phyloP scores from a whole-genome alignment of 2,113 vertebrate species.

The Chaetodon trifascialis region DNA sequence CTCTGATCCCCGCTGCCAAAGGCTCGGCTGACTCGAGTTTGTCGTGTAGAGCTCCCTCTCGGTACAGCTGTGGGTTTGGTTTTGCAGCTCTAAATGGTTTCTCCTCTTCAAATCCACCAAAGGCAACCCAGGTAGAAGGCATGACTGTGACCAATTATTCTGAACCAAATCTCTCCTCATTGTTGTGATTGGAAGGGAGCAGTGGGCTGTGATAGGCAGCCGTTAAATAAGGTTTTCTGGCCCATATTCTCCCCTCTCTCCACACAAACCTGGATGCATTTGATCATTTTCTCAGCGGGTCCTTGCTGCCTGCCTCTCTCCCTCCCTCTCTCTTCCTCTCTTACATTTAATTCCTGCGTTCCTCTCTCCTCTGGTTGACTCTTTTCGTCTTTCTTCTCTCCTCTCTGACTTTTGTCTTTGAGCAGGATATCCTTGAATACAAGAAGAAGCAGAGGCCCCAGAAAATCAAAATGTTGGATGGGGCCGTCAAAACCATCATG shows the following conservation, averaged over 20 bases:
- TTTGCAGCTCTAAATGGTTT: conserved; percentile 57
- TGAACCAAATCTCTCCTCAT: conserved; percentile 70
- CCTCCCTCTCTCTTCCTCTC: background rate
- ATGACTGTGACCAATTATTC: conserved; percentile 77
- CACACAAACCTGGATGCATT: conserved; percentile 52
- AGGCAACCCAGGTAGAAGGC: conserved; percentile 70
- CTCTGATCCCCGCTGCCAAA: conserved; percentile 35
- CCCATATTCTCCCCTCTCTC: conserved; percentile 52
- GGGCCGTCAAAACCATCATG: conserved; percentile 98
- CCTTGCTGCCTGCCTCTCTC: background rate
- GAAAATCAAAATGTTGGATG: conserved; percentile 99
- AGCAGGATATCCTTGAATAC: conserved; percentile 96
- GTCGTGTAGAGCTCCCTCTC: conserved; percentile 30
- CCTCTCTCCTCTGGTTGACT: background rate
- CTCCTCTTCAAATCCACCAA: conserved; percentile 61
- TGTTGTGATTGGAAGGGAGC: conserved; percentile 63
- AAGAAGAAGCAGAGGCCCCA: conserved; percentile 99
- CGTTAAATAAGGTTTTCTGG: conserved; percentile 75
- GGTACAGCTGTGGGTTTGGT: conserved; percentile 34
- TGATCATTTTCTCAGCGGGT: conserved; percentile 57
- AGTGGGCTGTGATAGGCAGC: conserved; percentile 67
- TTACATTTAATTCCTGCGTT: conserved; percentile 23
- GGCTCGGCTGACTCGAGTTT: conserved; percentile 14
- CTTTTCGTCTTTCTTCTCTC: background rate
- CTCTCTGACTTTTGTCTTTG: conserved; percentile 33